phyloP scores from a whole-genome alignment of 2,113 vertebrate species.

The Caracal caracal region DNA sequence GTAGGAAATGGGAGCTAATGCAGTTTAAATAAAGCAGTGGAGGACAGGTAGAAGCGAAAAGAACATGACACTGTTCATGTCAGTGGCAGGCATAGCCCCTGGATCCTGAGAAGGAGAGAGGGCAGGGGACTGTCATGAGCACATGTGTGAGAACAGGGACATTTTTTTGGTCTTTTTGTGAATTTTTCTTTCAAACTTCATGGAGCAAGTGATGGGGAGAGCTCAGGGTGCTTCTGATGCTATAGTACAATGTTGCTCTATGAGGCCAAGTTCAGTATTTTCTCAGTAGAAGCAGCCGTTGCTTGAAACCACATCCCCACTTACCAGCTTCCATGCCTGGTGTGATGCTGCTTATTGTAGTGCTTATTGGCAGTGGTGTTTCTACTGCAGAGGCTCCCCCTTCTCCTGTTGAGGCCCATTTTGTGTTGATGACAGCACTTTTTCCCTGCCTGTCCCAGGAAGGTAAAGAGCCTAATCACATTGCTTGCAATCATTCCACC shows the following conservation, averaged over 20 bases:
- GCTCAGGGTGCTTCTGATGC: not conserved
- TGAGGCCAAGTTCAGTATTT: not conserved
- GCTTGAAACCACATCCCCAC: not conserved
- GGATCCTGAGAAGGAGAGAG: not conserved
- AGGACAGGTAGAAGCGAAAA: not conserved
- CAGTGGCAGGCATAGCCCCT: fast-evolving
- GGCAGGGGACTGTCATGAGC: too few species aligned
- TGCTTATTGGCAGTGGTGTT: not conserved
- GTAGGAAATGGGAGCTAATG: not conserved
- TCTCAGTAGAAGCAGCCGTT: not conserved
- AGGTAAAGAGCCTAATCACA: slow-evolving; percentile 63
- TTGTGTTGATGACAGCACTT: slow-evolving; percentile 51
- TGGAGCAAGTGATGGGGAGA: too few species aligned
- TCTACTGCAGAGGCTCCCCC: not conserved
- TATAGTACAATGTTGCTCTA: fast-evolving
- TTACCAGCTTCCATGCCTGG: not conserved
- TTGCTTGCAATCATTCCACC: slow-evolving; percentile 46
- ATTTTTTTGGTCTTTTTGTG: not conserved
- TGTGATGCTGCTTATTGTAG: not conserved
- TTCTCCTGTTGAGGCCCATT: not conserved
- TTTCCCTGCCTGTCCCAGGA: slow-evolving; percentile 50
- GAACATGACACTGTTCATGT: fast-evolving
- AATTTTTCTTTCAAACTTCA: not conserved
- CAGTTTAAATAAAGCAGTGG: not conserved
- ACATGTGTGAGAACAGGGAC: fast-evolving